phyloP scores from a whole-genome alignment of 2,113 vertebrate genomes.

The Podarcis cretensis region DNA sequence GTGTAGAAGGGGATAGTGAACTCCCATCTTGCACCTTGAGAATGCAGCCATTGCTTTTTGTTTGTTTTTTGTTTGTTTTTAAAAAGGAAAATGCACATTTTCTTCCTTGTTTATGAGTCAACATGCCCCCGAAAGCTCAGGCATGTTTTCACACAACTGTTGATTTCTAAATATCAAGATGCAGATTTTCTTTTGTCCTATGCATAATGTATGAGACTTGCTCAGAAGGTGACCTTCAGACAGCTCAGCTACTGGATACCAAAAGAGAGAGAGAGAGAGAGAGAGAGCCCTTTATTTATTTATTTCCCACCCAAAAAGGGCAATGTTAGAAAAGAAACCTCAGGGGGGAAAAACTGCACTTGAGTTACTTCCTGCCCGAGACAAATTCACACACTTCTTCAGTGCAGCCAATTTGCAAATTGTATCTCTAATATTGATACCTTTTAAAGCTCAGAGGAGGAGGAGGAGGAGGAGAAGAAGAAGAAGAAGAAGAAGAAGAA shows the following conservation, averaged over 20 bases:
- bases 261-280: background rate
- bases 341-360: background rate
- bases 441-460: no score
- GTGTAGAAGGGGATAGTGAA: background rate
- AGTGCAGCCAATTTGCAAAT: background rate
- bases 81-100: no score
- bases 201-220: conserved; percentile 1
- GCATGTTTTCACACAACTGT: conserved; percentile 34
- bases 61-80: no score
- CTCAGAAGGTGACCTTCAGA: conserved; percentile 10
- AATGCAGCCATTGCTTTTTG: background rate
- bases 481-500: no score
- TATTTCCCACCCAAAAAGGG: background rate
- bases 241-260: background rate
- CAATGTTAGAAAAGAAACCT: background rate
- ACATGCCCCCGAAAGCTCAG: background rate
- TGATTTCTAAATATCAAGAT: conserved; percentile 22
- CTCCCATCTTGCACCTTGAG: background rate
- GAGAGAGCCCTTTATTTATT: background rate
- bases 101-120: background rate
- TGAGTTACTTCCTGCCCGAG: background rate
- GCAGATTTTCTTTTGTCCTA: background rate
- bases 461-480: no score
- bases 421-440: no score
- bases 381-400: background rate